Evolutionary conservation across 2,113 vertebrate species (phyloP).

Genomic region (Xiphorhynchus elegans): DNA sequence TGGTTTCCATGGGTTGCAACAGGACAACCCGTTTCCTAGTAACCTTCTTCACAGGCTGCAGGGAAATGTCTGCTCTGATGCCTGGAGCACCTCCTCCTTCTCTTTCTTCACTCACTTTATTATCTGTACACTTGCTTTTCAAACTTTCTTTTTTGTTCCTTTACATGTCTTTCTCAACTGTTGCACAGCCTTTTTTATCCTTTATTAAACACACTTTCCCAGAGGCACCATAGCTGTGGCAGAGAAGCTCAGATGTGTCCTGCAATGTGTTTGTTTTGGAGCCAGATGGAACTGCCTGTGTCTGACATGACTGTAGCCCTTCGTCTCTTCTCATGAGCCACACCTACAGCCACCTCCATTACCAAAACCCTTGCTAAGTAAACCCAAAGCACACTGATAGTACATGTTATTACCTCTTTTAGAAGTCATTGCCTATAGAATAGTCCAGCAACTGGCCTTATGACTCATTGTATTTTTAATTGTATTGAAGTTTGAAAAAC

Average conservation of each 20-base stretch:
- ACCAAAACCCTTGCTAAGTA: too few species aligned
- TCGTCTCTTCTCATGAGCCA: background rate
- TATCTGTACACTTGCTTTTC: background rate
- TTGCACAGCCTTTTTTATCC: background rate
- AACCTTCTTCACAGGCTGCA: background rate
- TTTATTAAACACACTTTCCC: background rate
- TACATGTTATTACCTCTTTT: background rate
- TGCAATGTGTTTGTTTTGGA: background rate
- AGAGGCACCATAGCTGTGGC: background rate
- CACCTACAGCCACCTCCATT: too few species aligned
- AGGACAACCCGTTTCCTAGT: background rate
- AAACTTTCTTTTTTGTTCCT: rapidly evolving
- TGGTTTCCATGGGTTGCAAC: background rate
- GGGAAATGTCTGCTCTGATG: background rate
- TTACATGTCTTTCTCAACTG: background rate
- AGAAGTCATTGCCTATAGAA: background rate
- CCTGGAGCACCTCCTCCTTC: rapidly evolving
- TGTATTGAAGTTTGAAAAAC: background rate
- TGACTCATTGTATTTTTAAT: background rate
- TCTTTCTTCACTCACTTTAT: background rate
- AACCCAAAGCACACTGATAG: background rate
- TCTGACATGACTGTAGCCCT: background rate
- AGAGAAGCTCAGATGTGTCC: background rate
- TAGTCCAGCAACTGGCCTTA: background rate
- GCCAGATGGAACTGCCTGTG: background rate